Base-by-base conservation (phyloP, 2,113 vertebrate genomes). In the Hystrix brachyura region DNA sequence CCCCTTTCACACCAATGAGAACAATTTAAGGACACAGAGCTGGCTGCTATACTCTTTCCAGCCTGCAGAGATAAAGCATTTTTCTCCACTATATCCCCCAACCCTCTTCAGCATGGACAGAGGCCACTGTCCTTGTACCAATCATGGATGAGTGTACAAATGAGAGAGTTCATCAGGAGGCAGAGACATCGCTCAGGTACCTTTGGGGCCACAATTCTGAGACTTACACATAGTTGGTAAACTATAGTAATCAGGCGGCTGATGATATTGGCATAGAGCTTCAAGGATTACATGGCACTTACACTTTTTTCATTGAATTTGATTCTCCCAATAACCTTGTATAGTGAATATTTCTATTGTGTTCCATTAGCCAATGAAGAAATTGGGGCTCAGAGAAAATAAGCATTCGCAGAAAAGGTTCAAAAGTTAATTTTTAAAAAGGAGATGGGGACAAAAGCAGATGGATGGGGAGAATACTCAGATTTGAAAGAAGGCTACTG, bases 311-410 rank as follows among this genome's bases (percentile, higher is more conserved):
- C 51, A 43, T 55, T 67, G 64, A 71, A 62, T 67, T 59, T 34
- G 62, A 93, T 71, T 83, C n/a, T 55, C 76, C 53, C 32, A 29
- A 43, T 78, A n/a, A 53, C 29, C 5, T 21, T 69, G 15, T 8
- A 51, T 2, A n/a, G 3, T 29, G 92, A 25, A 74, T 64, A 81
- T 4, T 48, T 32, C n/a, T 90, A 57, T 38, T 86, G 59, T 71
- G 21, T 12, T 55, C 46, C 74, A 57, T 53, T 78, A 85, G 65
- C 27, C 85, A 80, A 69, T 74, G 57, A 51, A 65, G 43, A 96
- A 62, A 95, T 21, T 64, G 60, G 96, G 69, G 25, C 69, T 80
- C 11, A 85, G 51, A 65, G 15, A 90, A 8, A 87, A 85, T 85
- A 76, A 79, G 2, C n/a, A 34, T 85, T 81, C 34, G 13, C 53